Conservation (phyloP, 2,888 invertebrate genomes). For the Allophyes oxyacanthae region DNA sequence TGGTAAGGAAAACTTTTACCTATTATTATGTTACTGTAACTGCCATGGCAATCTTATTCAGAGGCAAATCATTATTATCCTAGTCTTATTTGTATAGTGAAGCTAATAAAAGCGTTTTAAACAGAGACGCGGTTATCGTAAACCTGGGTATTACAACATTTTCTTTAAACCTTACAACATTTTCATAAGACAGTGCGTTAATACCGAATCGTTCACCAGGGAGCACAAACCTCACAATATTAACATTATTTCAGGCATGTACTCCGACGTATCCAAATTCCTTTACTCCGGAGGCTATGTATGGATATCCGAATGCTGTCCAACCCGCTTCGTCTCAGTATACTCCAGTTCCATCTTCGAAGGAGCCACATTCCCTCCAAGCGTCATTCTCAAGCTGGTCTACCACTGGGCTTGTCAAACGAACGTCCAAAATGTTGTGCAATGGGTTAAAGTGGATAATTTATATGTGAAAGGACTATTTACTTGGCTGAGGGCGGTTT, state of each 20-base stretch:
- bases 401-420: conserved; percentile 98
- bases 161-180: too few species aligned
- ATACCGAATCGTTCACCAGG: too few species aligned
- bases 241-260: conserved; percentile 91
- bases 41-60: too few species aligned
- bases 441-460: conserved; percentile 94
- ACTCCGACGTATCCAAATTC: conserved; percentile 95
- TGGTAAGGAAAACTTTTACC: conserved; percentile 78
- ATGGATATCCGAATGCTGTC: conserved; percentile 97
- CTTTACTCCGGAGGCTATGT: conserved; percentile 97
- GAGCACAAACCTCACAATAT: background rate
- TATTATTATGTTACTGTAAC: too few species aligned
- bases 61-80: too few species aligned
- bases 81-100: too few species aligned
- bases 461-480: conserved; percentile 90
- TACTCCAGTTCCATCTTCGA: conserved; percentile 96
- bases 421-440: conserved; percentile 95
- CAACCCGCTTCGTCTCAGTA: conserved; percentile 95
- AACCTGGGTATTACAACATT: too few species aligned
- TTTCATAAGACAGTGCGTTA: too few species aligned
- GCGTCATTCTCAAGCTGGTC: conserved; percentile 94
- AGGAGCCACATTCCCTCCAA: conserved; percentile 95
- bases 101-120: too few species aligned
- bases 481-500: conserved; percentile 91
- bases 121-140: too few species aligned